Evolutionary conservation across 2,888 invertebrate species (phyloP).

Genomic region (Drosophila testacea): DNA sequence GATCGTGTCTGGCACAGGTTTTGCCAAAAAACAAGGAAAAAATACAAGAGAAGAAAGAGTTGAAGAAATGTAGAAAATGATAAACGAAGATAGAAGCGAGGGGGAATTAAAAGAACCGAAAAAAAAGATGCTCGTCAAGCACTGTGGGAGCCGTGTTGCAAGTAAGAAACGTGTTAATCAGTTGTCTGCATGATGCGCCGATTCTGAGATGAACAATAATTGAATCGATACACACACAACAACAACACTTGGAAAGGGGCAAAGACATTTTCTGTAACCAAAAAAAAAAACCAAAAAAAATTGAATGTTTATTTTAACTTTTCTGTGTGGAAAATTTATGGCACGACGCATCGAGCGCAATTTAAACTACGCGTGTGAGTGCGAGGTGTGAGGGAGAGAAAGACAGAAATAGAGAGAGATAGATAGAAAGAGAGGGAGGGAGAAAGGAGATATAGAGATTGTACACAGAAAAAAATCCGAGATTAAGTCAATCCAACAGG

Average conservation of each 20-base stretch:
- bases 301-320: constrained; percentile 56
- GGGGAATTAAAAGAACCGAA: neutral
- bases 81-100: neutral
- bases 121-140: constrained; percentile 10
- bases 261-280: constrained; percentile 50
- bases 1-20: constrained; percentile 54
- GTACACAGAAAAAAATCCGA: neutral
- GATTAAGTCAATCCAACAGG: too few relatives aligned
- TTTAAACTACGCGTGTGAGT: constrained; percentile 80
- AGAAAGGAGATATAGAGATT: neutral
- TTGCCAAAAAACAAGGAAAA: constrained; percentile 43
- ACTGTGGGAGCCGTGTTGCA: constrained; percentile 58
- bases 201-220: constrained; percentile 61
- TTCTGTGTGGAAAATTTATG: constrained; percentile 66
- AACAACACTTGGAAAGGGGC: constrained; percentile 19
- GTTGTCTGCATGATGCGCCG: constrained; percentile 68
- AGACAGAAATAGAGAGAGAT: neutral
- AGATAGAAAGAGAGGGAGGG: neutral
- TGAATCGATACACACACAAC: constrained; percentile 61
- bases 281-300: constrained; percentile 43
- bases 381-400: constrained; percentile 35
- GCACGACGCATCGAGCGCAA: constrained; percentile 67
- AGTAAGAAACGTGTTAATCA: constrained; percentile 66
- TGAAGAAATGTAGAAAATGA: constrained; percentile 1
- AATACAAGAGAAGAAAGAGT: neutral